phyloP scores from a whole-genome alignment of 2,888 invertebrate genomes.

The Acanthoscelides obtectus region DNA sequence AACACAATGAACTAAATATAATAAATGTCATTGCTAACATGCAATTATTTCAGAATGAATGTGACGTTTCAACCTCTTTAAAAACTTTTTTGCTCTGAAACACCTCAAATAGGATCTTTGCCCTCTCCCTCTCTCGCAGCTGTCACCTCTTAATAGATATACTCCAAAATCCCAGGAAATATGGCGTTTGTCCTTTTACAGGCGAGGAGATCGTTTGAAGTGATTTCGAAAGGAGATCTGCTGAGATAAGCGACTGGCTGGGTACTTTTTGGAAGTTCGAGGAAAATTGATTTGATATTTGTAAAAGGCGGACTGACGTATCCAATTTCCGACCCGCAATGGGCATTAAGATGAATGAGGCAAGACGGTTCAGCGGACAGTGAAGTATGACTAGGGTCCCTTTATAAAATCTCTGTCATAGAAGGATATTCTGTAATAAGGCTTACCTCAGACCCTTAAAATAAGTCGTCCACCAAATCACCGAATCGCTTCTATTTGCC shows the following conservation, averaged over 20 bases:
- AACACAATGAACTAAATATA: no score
- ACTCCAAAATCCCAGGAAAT: slow-evolving; percentile 20
- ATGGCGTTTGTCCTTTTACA: slow-evolving; percentile 13
- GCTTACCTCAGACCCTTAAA: no score
- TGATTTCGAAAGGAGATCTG: neutral
- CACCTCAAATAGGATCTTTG: neutral
- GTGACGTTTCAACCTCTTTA: neutral
- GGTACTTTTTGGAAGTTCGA: neutral
- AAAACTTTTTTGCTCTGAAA: neutral
- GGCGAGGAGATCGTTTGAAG: neutral
- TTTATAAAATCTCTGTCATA: neutral
- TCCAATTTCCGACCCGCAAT: neutral
- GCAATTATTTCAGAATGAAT: neutral
- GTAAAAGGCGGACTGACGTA: neutral
- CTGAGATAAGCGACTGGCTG: neutral
- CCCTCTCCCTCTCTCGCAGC: slow-evolving; percentile 6
- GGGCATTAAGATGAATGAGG: neutral
- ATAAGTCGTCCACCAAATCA: no score
- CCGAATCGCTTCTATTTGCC: no score
- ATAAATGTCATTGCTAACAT: no score
- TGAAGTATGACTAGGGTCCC: neutral
- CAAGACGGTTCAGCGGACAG: neutral
- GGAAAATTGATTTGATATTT: neutral
- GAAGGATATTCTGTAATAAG: neutral
- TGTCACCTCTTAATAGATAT: slow-evolving; percentile 25